A percentile compares a stretch with the other conserved stretches of the same genome.
Evolutionary conservation across 2,113 vertebrate genomes (phyloP).

Genomic region (Thalassoma bifasciatum): DNA sequence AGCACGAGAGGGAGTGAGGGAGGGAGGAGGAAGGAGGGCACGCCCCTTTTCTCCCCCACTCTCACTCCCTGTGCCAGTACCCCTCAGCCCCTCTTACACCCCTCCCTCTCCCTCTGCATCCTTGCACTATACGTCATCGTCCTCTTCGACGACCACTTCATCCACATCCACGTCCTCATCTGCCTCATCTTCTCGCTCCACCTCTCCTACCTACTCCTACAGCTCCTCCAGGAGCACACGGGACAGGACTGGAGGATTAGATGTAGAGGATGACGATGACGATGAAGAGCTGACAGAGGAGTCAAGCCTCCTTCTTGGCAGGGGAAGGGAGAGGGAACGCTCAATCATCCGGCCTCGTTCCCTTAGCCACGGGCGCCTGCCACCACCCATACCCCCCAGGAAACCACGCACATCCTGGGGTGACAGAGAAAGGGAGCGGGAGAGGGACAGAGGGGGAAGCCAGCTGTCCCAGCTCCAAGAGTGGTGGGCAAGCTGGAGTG

Average conservation of each 20-base stretch:
- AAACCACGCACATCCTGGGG: constrained; percentile 82
- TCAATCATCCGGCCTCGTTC: constrained; percentile 80
- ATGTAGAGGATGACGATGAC: constrained; percentile 82
- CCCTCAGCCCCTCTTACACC: constrained; percentile 83
- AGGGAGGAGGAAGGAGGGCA: constrained; percentile 80
- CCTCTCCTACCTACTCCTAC: constrained; percentile 83
- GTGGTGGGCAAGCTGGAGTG: constrained; percentile 86
- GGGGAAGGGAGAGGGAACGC: constrained; percentile 79
- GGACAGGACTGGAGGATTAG: constrained; percentile 76
- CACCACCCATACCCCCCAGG: constrained; percentile 85
- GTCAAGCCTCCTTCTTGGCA: constrained; percentile 84
- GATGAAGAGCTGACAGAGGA: constrained; percentile 84
- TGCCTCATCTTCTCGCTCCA: constrained; percentile 82
- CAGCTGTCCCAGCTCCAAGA: constrained; percentile 85
- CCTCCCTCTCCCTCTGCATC: constrained; percentile 84
- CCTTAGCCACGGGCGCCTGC: constrained; percentile 82
- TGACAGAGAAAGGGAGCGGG: constrained; percentile 78
- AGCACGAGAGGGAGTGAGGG: constrained; percentile 81
- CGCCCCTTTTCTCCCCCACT: constrained; percentile 84
- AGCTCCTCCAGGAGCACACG: constrained; percentile 82
- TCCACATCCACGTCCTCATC: constrained; percentile 82
- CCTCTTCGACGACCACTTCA: constrained; percentile 79
- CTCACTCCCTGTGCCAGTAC: constrained; percentile 85
- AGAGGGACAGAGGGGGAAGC: constrained; percentile 82
- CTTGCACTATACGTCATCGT: constrained; percentile 82